phyloP scores from a whole-genome alignment of 2,113 vertebrate genomes.

The Dunckerocampus dactyliophorus region DNA sequence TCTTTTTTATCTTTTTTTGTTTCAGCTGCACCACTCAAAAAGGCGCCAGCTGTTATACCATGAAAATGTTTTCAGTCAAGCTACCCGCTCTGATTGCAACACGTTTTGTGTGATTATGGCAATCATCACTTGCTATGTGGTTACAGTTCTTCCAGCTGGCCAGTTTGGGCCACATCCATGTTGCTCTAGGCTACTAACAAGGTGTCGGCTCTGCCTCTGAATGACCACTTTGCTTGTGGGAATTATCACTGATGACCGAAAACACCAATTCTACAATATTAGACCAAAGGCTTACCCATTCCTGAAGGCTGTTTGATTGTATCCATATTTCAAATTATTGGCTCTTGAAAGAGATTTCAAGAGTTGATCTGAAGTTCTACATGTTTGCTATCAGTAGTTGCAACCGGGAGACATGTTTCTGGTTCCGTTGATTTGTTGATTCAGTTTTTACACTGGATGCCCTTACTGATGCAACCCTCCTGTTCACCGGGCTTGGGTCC shows the following conservation, averaged over 20 bases:
- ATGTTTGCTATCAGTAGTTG: too few relatives aligned
- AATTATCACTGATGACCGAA: constrained; percentile 9
- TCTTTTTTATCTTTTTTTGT: constrained; percentile 26
- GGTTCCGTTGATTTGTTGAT: too few relatives aligned
- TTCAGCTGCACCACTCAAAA: constrained; percentile 31
- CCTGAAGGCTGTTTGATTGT: too few relatives aligned
- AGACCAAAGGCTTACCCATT: background rate
- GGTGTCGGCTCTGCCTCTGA: constrained; percentile 4
- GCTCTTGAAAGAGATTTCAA: too few relatives aligned
- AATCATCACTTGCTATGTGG: constrained; percentile 29
- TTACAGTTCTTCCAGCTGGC: constrained; percentile 43
- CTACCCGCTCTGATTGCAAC: constrained; percentile 35
- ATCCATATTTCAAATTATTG: too few relatives aligned
- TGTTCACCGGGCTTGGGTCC: too few relatives aligned
- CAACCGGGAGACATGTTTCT: too few relatives aligned
- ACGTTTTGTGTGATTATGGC: constrained; percentile 46
- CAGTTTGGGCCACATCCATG: constrained; percentile 28
- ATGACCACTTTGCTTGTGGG: constrained; percentile 1
- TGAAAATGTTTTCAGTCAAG: constrained; percentile 34
- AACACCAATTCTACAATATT: background rate
- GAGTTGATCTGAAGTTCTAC: too few relatives aligned
- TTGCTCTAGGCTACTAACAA: constrained; percentile 22
- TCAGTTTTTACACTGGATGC: too few relatives aligned
- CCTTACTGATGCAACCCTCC: too few relatives aligned
- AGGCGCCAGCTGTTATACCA: constrained; percentile 33